Evolutionary conservation across 2,888 invertebrate genomes (phyloP).

Genomic region (Tenodera sinensis): DNA sequence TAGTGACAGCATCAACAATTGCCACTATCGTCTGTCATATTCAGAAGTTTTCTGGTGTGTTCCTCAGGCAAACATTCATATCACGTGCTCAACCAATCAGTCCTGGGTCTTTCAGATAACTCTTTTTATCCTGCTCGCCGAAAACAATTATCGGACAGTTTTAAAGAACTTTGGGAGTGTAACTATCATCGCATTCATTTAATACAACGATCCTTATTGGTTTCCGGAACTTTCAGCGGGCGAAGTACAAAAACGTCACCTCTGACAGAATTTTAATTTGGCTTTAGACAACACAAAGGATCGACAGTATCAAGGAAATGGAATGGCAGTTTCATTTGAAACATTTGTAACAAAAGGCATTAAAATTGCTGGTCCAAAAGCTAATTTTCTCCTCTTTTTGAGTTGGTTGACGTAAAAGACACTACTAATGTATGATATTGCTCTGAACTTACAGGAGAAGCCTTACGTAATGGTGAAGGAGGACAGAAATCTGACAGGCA

Average conservation of each 20-base stretch:
- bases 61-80: no score
- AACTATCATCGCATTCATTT: no score
- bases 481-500: constrained; percentile 80
- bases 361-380: neutral
- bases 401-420: neutral
- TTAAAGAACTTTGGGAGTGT: no score
- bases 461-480: constrained; percentile 89
- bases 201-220: no score
- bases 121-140: no score
- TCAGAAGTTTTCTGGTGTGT: no score
- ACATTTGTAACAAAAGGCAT: neutral
- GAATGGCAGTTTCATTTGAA: neutral
- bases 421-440: neutral
- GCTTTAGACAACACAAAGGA: neutral
- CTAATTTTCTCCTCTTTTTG: neutral
- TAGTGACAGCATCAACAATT: no score
- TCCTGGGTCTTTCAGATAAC: no score
- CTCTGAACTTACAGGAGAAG: constrained; percentile 60
- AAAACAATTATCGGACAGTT: no score
- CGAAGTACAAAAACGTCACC: neutral
- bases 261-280: neutral
- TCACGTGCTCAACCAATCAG: no score
- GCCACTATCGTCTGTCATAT: no score
- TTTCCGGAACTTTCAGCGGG: no score
- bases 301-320: neutral